Conservation (phyloP, 2,888 invertebrate species). For the Eilema caniola region DNA sequence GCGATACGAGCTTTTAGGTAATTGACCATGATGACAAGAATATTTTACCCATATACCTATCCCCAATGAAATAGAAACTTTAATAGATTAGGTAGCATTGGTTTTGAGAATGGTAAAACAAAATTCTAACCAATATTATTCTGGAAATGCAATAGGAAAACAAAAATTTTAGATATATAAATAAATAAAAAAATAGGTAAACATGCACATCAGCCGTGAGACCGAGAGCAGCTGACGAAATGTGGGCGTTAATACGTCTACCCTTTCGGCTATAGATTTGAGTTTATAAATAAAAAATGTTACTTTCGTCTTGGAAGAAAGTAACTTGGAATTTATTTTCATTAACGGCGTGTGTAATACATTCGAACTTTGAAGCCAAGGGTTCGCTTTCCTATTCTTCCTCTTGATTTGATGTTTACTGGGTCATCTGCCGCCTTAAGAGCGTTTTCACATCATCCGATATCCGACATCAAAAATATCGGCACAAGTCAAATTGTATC, state of each 20-base stretch:
- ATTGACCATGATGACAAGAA: background rate
- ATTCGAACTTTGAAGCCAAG: background rate
- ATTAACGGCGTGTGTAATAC: background rate
- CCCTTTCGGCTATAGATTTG: background rate
- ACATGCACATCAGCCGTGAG: background rate
- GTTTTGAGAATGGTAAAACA: background rate
- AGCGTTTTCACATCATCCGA: too few relatives aligned
- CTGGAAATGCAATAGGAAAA: background rate
- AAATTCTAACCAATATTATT: background rate
- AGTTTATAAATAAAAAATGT: background rate
- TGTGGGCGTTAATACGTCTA: background rate
- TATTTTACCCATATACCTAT: background rate
- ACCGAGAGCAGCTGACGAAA: background rate
- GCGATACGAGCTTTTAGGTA: conserved; percentile 1
- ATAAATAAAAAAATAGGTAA: background rate
- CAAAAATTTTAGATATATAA: background rate
- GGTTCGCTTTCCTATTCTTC: too few relatives aligned
- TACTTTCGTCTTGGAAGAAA: background rate
- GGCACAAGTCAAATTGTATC: too few relatives aligned
- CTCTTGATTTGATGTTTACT: too few relatives aligned
- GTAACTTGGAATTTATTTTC: background rate
- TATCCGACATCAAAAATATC: too few relatives aligned
- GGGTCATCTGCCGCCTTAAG: too few relatives aligned
- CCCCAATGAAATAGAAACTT: background rate
- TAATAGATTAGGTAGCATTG: background rate